A percentile compares a stretch with the other conserved stretches of the same genome.
Evolutionary conservation across 2,797 vertebrate genomes (phyloP).

Genomic region (Falco naumanni): DNA sequence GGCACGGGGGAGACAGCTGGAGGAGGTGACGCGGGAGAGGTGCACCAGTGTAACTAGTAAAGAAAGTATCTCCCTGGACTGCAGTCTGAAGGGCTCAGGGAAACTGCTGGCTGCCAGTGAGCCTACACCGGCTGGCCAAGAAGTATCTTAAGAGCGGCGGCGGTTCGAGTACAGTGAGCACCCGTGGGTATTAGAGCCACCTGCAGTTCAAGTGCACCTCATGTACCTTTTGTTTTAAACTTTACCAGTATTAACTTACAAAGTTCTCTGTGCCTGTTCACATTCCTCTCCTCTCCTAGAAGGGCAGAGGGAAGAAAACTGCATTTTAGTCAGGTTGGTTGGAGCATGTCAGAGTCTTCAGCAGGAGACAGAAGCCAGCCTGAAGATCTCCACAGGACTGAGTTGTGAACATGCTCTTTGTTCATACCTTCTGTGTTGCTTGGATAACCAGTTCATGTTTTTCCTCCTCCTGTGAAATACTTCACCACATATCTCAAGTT

Average conservation of each 20-base stretch:
- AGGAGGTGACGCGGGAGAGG: not conserved
- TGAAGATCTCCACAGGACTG: not conserved
- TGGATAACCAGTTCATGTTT: not conserved
- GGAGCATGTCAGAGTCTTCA: not conserved
- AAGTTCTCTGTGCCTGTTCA: not conserved
- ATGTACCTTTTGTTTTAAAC: not conserved
- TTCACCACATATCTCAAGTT: rapidly evolving
- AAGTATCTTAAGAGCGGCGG: not conserved
- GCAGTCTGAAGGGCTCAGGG: not conserved
- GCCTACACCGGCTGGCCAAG: not conserved
- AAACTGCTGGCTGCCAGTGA: not conserved
- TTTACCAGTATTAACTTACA: not conserved
- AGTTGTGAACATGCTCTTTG: not conserved
- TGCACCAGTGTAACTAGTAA: not conserved
- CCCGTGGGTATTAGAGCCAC: not conserved
- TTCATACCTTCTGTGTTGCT: not conserved
- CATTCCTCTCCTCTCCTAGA: not conserved
- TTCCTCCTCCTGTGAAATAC: not conserved
- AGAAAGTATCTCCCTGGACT: not conserved
- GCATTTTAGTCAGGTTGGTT: not conserved
- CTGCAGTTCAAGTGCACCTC: not conserved
- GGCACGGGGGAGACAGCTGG: not conserved
- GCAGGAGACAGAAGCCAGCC: not conserved
- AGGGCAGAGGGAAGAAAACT: not conserved
- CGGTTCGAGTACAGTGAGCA: not conserved